phyloP scores from a whole-genome alignment of 2,888 invertebrate genomes.

The Steromphala cineraria region DNA sequence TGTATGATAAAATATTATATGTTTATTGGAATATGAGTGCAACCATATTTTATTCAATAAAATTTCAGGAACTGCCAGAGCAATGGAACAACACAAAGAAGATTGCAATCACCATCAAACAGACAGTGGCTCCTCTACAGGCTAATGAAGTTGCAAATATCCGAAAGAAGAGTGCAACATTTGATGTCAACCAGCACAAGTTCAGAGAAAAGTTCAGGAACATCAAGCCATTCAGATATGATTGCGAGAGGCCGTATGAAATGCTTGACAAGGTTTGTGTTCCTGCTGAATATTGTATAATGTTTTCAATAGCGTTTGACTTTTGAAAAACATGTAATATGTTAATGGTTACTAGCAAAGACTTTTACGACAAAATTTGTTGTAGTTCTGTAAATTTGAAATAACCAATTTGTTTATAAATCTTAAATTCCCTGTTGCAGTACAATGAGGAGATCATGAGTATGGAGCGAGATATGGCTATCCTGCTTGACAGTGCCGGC shows the following conservation, averaged over 20 bases:
- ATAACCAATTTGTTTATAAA: background rate
- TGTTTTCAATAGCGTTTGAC: background rate
- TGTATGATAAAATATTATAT: too few relatives aligned
- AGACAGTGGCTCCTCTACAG: conserved; percentile 95
- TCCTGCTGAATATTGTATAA: background rate
- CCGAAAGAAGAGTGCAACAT: conserved; percentile 88
- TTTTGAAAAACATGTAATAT: too few relatives aligned
- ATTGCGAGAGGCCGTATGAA: conserved; percentile 72
- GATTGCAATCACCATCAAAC: conserved; percentile 91
- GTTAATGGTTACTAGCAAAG: too few relatives aligned
- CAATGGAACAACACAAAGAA: conserved; percentile 97
- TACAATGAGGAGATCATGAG: conserved; percentile 86
- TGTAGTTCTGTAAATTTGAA: background rate
- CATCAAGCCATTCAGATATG: conserved; percentile 74
- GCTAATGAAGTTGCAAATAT: conserved; percentile 95
- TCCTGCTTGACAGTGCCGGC: conserved; percentile 91
- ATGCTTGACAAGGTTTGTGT: conserved; percentile 69
- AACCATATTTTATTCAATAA: background rate
- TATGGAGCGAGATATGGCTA: conserved; percentile 89
- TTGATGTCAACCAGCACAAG: conserved; percentile 87
- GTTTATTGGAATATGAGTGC: too few relatives aligned
- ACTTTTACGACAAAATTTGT: too few relatives aligned
- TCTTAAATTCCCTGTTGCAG: conserved; percentile 79
- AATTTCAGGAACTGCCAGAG: conserved; percentile 89
- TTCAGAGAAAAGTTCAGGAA: conserved; percentile 91